Conservation (phyloP, 2,797 vertebrate species). For the Tenualosa ilisha region DNA sequence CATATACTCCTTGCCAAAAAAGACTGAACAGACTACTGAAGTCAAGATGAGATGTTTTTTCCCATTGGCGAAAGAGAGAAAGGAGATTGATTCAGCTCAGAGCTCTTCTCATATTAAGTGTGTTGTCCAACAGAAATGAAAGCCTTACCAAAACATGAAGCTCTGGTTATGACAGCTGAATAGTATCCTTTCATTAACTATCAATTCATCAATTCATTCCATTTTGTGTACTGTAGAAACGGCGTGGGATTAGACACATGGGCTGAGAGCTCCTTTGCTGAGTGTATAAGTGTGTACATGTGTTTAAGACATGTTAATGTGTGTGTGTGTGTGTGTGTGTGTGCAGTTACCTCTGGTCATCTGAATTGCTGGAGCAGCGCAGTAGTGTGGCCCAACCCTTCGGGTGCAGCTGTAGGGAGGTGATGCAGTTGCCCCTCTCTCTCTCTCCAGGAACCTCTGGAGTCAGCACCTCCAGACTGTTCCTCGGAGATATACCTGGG, state of each 20-base stretch:
- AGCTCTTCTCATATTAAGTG: neutral
- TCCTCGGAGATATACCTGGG: slow-evolving; percentile 89
- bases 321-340: neutral
- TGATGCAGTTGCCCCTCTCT: slow-evolving; percentile 97
- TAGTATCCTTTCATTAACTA: neutral
- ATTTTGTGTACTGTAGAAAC: neutral
- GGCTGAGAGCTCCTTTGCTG: neutral
- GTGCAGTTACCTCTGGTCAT: slow-evolving; percentile 91
- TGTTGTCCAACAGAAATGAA: neutral
- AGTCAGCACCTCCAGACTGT: slow-evolving; percentile 95
- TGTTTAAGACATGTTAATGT: neutral
- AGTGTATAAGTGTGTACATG: neutral
- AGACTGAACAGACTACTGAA: neutral
- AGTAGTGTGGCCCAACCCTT: slow-evolving; percentile 97
- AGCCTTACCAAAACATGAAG: neutral
- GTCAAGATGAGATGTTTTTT: neutral
- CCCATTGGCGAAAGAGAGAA: neutral
- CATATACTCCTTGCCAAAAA: neutral
- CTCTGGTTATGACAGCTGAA: neutral
- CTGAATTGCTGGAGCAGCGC: slow-evolving; percentile 95
- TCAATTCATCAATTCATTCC: neutral
- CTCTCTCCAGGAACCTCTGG: slow-evolving; percentile 90
- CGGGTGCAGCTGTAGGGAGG: slow-evolving; percentile 94
- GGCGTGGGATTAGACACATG: neutral
- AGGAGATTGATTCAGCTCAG: neutral